These are phyloP conservation scores for Neolamprologus falcicula DNA, from an alignment of 2,113 vertebrate genomes.

Conservation along the genomic window DNA sequence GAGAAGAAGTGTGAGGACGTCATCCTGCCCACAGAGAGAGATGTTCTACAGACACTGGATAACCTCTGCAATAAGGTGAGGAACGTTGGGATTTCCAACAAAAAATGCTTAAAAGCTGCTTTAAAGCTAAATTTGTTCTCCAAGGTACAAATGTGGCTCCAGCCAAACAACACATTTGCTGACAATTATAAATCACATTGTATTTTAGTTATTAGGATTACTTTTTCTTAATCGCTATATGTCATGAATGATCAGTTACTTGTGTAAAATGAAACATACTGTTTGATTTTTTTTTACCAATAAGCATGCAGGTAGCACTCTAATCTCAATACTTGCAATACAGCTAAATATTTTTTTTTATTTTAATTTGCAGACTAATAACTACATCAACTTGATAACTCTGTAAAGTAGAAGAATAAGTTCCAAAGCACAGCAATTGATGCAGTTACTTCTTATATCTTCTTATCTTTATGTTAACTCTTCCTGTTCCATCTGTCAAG, in stretches of 20 bases:
- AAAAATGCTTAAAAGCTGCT: not conserved
- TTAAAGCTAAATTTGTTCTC: not conserved
- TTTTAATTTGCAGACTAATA: not conserved
- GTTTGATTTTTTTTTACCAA: not conserved
- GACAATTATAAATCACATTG: not conserved
- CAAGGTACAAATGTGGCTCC: not conserved
- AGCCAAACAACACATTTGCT: not conserved
- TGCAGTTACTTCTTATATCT: not conserved
- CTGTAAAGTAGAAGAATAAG: not conserved
- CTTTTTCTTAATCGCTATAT: not conserved
- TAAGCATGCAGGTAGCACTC: not conserved
- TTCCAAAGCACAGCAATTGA: not conserved
- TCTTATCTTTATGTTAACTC: not conserved
- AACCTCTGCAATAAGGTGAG: conserved; percentile 64
- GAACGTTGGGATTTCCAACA: not conserved
- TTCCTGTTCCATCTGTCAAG: not conserved
- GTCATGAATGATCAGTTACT: not conserved
- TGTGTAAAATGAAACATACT: not conserved
- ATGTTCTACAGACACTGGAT: conserved; percentile 67
- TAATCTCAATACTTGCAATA: not conserved
- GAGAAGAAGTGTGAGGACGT: not conserved
- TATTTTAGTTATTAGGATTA: not conserved
- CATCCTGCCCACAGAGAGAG: conserved; percentile 52
- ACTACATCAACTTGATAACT: not conserved
- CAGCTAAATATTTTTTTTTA: not conserved